Base-by-base conservation (phyloP, 2,888 invertebrate species). In the Kryphioiulus occultus region DNA sequence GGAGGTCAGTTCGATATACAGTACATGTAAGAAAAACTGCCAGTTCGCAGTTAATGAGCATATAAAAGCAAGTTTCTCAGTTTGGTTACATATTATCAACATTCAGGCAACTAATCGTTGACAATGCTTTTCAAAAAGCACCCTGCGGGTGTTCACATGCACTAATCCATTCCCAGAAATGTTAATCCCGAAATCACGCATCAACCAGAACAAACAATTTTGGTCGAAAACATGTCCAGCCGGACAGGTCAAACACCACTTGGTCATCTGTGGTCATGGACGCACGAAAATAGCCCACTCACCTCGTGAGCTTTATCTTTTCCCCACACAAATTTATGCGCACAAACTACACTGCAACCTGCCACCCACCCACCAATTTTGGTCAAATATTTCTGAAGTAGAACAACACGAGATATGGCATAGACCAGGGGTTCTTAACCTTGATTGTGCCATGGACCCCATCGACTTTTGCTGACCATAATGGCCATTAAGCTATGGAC, bases 161-260 rank as follows among this genome's bases (percentile, higher is more conserved):
- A 26, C 68, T 68, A 68, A 68, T 68, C 68, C 68, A 68, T 68
- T 26, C 26, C 68, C 68, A 68, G 26, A 68, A 68, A 68, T 68
- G 68, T 68, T 68, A 68, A 68, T 68, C 68, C 68, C 68, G 12
- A 68, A 22, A 68, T 68, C 68, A 68, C 68, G 68, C 59, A 59
- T 59, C 59, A 59, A 22, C 59, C 47, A 59, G 19, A 59, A 59
- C 68, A 68, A 68, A 68, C 68, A 68, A 47, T 47, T 10, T 26
- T 26, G 68, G 68, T 26, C 26, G 68, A 68, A 68, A 68, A 68
- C 22, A 68, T 22, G 26, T 68, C 26, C 26, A 68, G 68, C 68
- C n/a, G 68, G 68, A 68, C 68, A 68, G 68, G 68, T 68, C 26
- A 68, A 68, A 68, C 68, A 68, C 68, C 68, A 68, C 68, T 68